phyloP scores from a whole-genome alignment of 1,140 invertebrate genomes.

The Ostrea denselamellosa region DNA sequence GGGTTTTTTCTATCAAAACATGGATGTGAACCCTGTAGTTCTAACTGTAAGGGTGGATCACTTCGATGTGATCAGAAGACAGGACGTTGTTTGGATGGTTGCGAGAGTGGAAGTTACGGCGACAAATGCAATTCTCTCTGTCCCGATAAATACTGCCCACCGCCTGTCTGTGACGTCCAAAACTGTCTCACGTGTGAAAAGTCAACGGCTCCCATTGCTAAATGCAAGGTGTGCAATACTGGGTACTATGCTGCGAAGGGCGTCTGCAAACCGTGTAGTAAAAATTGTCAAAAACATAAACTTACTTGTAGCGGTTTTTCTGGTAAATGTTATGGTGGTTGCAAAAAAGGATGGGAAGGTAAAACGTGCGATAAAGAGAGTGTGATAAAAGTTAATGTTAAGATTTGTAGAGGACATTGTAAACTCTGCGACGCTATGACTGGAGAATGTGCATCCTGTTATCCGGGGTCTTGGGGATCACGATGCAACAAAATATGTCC shows the following conservation, averaged over 20 bases:
- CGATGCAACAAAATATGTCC: slow-evolving; percentile 46
- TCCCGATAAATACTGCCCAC: slow-evolving; percentile 14
- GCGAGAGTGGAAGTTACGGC: slow-evolving; percentile 10
- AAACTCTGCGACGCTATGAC: slow-evolving; percentile 16
- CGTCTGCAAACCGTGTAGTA: slow-evolving; percentile 1
- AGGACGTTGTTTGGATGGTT: slow-evolving; percentile 46
- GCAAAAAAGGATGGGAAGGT: not conserved
- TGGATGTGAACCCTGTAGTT: slow-evolving; percentile 30
- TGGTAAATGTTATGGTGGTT: slow-evolving; percentile 28
- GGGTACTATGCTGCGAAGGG: not conserved
- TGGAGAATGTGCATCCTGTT: slow-evolving; percentile 16
- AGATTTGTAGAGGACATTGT: not conserved
- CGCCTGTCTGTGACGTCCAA: slow-evolving; percentile 13
- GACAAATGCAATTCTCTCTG: slow-evolving; percentile 41
- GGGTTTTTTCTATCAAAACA: slow-evolving; percentile 13
- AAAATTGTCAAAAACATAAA: not conserved
- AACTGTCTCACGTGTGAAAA: slow-evolving; percentile 30
- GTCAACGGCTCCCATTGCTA: not conserved
- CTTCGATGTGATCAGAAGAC: slow-evolving; percentile 36
- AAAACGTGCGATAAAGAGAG: not conserved
- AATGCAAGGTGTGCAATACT: not conserved
- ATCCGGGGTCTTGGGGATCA: slow-evolving; percentile 42
- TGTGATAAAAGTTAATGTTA: not conserved
- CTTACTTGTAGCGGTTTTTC: not conserved
- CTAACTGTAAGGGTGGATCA: slow-evolving; percentile 35